Evolutionary conservation across 2,888 invertebrate species (phyloP).

Genomic region (Lamellibrachia columna): DNA sequence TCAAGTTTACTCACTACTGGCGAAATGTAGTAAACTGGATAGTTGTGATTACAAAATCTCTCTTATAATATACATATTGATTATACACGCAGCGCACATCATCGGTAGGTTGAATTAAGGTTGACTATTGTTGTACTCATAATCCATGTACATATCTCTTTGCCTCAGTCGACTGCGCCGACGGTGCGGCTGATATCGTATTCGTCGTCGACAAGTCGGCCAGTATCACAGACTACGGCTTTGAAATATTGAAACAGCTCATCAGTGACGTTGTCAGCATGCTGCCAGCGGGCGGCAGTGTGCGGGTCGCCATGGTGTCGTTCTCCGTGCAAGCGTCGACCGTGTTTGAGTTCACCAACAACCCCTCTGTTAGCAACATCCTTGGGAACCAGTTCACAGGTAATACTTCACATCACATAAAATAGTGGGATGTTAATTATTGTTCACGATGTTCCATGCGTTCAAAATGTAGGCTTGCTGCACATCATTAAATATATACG

Average conservation of each 20-base stretch:
- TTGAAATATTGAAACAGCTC: not conserved
- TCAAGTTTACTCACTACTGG: no score
- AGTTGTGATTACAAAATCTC: no score
- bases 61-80: no score
- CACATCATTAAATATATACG: no score
- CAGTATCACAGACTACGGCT: not conserved
- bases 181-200: not conserved
- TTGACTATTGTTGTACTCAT: not conserved
- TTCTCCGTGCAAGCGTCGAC: not conserved
- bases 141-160: not conserved
- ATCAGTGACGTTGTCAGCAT: not conserved
- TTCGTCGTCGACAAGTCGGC: slow-evolving; percentile 5
- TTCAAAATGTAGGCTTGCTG: no score
- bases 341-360: not conserved
- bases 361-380: not conserved
- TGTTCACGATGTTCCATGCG: not conserved
- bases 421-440: not conserved
- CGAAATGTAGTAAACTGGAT: no score
- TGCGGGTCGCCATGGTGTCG: not conserved
- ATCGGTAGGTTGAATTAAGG: not conserved
- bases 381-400: not conserved
- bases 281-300: not conserved
- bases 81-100: no score
- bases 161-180: not conserved
- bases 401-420: not conserved